Base-by-base conservation (phyloP, 2,113 vertebrate genomes). In the Scolopax mira region DNA sequence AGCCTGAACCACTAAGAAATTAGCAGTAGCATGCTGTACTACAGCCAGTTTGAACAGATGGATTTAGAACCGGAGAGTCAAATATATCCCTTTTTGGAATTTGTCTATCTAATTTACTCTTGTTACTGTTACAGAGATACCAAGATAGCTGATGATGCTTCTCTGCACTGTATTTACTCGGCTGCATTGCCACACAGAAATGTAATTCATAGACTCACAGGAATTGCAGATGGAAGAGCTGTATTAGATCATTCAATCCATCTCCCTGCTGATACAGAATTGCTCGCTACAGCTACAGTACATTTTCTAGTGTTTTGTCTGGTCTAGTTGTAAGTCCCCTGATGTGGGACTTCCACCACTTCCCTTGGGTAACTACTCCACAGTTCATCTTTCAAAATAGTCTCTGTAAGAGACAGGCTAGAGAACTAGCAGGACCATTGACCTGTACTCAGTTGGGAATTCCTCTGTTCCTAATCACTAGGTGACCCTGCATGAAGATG, bases 31-130 rank as follows among this genome's bases (percentile, higher is more conserved):
- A 67, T 46, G 39, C 86, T 94, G 85, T 94, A 85, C 42, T 82
- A 21, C 39, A 97, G 95, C 91, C 94, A 96, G 91, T 97, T 97
- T 96, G 93, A 97, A 97, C 96, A 97, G 97, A 97, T 97, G 97
- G 97, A 94, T 96, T 97, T 96, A 97, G 71, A 95, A 90, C 92
- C 31, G 19, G 87, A 88, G 89, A 94, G 88, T 97, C 96, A 97
- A 97, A 97, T 97, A 92, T 90, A 96, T 94, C 96, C 94, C 80
- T 94, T 97, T 96, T 85, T 95, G 93, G 92, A 97, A 96, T 96
- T 85, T 97, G 97, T 93, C 96, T 97, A 86, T 95, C 92, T 94
- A 88, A 97, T 90, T 96, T 94, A 95, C 85, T 97, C 93, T 51
- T 89, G 91, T 96, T 96, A 96, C 93, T 90, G 85, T 95, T 94